Base-by-base conservation (phyloP, 2,888 invertebrate species). In the Plusia festucae region DNA sequence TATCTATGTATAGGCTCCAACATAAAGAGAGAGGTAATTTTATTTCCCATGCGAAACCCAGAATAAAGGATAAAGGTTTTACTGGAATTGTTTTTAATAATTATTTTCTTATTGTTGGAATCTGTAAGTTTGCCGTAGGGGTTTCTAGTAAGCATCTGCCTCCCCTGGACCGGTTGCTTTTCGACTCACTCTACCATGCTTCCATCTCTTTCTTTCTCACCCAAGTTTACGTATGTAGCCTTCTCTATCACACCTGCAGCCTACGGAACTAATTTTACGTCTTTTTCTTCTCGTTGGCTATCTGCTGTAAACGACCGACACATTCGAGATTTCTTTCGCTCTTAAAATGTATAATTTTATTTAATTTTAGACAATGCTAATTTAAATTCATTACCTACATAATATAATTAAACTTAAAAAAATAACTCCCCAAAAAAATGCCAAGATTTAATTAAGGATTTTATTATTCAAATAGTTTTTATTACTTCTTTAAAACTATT, bases 101-200 rank as follows among this genome's bases (percentile, higher is more conserved):
- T 90, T 89, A 92, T 92, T 93, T 92, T 93, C 89, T 92, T 90
- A 90, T 89, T 90, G 89, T 91, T 84, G 88, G 89, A 88, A 90
- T 91, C 90, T 85, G 89, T 89, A 84, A 87, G 86, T 87, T 89
- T 88, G 92, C 93, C 92, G 85, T 84, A 83, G 90, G 94, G 94
- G 91, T 91, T 91, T 92, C 84, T 83, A 86, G 83, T 81, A 82
- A 85, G 88, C 94, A 94, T 94, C 94, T 94, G 94, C 94, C 88
- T 91, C 92, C 92, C 90, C 78, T 83, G 86, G 92, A 94, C 94
- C 94, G 94, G 94, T 94, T 93, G 88, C 83, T 85, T 90, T 89
- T 90, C 88, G 86, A 89, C 88, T 88, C 87, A 88, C 85, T 88
- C 85, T 83, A 80, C 79, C 77, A 82, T 83, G 61, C 73, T 61